Evolutionary conservation across 2,888 invertebrate genomes (phyloP).

Genomic region (Drosophila recens): DNA sequence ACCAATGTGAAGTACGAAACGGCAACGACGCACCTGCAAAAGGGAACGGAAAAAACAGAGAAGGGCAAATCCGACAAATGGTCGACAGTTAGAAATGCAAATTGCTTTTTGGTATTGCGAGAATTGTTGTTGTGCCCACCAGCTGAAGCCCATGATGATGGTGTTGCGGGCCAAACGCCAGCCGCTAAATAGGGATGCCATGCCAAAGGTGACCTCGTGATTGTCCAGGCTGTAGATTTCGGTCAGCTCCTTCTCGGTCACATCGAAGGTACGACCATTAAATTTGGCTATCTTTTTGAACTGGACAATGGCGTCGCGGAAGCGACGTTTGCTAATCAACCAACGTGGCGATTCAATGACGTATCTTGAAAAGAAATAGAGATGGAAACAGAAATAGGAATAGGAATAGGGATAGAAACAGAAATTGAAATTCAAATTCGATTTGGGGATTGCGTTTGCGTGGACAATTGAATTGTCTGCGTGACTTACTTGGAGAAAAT

Average conservation of each 20-base stretch:
- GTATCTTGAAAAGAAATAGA: conserved; percentile 83
- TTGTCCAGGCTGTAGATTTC: conserved; percentile 84
- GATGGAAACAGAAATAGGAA: conserved; percentile 7
- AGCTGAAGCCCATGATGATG: conserved; percentile 86
- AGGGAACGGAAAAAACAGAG: neutral
- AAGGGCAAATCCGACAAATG: conserved; percentile 34
- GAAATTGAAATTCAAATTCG: conserved; percentile 28
- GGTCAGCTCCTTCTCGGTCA: conserved; percentile 85
- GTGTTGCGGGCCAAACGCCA: conserved; percentile 87
- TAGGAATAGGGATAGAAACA: neutral
- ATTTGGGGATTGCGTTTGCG: conserved; percentile 5
- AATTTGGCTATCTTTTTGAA: conserved; percentile 87
- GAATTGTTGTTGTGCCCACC: conserved; percentile 83
- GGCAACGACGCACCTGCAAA: conserved; percentile 86
- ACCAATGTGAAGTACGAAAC: conserved; percentile 86
- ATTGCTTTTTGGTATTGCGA: conserved; percentile 57
- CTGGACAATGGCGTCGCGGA: conserved; percentile 85
- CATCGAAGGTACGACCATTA: conserved; percentile 86
- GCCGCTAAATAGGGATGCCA: conserved; percentile 87
- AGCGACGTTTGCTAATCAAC: conserved; percentile 87
- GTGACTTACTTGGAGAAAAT: conserved; percentile 85
- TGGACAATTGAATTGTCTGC: conserved; percentile 54
- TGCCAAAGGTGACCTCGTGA: conserved; percentile 86
- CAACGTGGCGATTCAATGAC: conserved; percentile 89
- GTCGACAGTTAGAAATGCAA: conserved; percentile 69